Base-by-base conservation (phyloP, 2,113 vertebrate genomes). In the Anthoscopus minutus region DNA sequence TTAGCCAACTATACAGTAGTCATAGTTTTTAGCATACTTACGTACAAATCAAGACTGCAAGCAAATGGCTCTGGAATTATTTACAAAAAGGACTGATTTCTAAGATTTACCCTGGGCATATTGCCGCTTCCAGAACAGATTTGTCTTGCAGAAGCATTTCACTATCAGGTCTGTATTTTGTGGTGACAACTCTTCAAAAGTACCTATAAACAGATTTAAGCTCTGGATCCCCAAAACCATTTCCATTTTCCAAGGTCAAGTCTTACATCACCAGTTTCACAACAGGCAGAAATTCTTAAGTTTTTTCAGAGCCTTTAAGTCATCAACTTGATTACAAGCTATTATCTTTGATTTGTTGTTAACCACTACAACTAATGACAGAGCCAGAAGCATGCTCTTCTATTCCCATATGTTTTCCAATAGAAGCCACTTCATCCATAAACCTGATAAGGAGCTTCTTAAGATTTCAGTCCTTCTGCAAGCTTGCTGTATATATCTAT, bases 291-390 rank as follows among this genome's bases (percentile, higher is more conserved):
- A 88, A 51, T 16, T 30, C 31, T 91, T 21, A 62, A 71, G n/a
- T 70, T 47, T 73, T 33, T 77, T 86, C 27, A 50, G 42, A 85
- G 33, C 40, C 48, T 84, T 81, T 18, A 82, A 64, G 37, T 51
- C 37, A 71, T 31, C 23, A 81, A 25, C 28, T 7, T 79, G 64
- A n/a, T 40, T 60, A 64, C 38, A 45, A 0, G 0, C 25, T 38
- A 81, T 5, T 81, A 40, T 27, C 35, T 92, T 77, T 38, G 30
- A 73, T 35, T 81, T 74, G 24, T 48, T 91, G 15, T 73, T 58
- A 77, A 69, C 14, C 17, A 44, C 27, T 42, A 70, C 19, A 81
- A 27, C 21, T 47, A 78, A 42, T 25, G 25, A 65, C 62, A 82
- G 21, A 91, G 35, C 15, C 57, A 67, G 42, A 84, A 86, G 44